phyloP scores from a whole-genome alignment of 2,113 vertebrate genomes.

The pig (Sus scrofa) region DNA sequence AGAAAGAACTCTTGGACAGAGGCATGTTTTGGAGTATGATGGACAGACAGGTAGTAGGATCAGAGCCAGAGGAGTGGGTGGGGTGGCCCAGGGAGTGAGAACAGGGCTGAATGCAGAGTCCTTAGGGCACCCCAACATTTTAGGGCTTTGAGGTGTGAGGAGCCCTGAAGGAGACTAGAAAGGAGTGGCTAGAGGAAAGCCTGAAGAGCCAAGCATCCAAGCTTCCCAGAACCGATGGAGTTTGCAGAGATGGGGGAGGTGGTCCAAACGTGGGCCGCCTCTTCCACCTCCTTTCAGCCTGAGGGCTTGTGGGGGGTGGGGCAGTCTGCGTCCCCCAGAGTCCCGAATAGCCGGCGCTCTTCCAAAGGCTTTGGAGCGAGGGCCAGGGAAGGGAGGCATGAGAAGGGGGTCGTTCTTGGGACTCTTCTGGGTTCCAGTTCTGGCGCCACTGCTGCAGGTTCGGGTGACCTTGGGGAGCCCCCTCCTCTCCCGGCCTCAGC shows the following conservation, averaged over 20 bases:
- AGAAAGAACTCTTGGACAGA: neutral
- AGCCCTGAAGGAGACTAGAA: neutral
- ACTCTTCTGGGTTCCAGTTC: neutral
- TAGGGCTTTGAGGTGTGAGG: neutral
- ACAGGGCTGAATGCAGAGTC: neutral
- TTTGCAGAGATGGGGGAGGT: neutral
- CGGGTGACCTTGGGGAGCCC: constrained; percentile 62
- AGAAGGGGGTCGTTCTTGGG: neutral
- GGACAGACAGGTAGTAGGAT: neutral
- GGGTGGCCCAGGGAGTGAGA: neutral
- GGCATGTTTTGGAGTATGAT: neutral
- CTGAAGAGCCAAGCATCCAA: no score
- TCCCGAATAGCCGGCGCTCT: neutral
- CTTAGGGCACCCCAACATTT: neutral
- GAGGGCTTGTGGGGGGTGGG: neutral
- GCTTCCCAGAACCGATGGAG: neutral
- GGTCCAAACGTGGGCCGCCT: neutral
- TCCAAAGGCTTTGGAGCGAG: neutral
- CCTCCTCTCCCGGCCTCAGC: constrained; percentile 57
- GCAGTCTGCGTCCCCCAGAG: neutral
- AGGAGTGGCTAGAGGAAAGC: neutral
- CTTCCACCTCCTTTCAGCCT: neutral
- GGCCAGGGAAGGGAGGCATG: neutral
- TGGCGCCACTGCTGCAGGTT: neutral
- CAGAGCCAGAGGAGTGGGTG: neutral